phyloP scores from a whole-genome alignment of 2,113 vertebrate species.

The Addax nasomaculatus region DNA sequence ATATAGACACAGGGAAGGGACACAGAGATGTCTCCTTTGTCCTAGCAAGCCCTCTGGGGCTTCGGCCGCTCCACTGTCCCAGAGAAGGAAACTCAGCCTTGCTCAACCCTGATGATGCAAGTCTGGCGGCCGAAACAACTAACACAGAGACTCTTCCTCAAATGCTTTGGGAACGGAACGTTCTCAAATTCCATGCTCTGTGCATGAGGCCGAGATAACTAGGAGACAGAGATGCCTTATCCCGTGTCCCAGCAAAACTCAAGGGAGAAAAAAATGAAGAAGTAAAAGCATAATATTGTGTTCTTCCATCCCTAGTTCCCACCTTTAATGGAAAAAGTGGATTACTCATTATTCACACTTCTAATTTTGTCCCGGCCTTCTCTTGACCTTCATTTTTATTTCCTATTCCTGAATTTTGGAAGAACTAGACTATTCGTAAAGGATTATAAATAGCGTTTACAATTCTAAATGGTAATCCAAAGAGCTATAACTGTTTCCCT shows the following conservation, averaged over 20 bases:
- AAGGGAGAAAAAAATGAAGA: background rate
- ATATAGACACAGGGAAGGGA: background rate
- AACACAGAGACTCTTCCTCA: background rate
- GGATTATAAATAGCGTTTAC: background rate
- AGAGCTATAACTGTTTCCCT: background rate
- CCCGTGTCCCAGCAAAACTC: background rate
- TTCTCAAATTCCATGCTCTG: background rate
- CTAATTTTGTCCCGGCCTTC: background rate
- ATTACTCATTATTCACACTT: background rate
- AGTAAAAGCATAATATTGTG: background rate
- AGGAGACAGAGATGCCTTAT: background rate
- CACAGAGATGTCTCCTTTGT: background rate
- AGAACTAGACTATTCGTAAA: background rate
- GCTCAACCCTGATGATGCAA: conserved; percentile 35
- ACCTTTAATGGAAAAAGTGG: background rate
- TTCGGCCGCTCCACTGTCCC: background rate
- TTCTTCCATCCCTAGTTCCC: background rate
- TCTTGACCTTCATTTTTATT: background rate
- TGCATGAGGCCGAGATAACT: background rate
- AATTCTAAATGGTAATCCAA: background rate
- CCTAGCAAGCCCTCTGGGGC: background rate
- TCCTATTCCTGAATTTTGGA: background rate
- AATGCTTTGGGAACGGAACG: background rate
- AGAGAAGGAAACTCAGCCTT: background rate
- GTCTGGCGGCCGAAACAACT: background rate